Evolutionary conservation across 2,113 vertebrate genomes (phyloP), one percentile per base, ranked within the genome.

Genomic region (Myodes glareolus): DNA sequence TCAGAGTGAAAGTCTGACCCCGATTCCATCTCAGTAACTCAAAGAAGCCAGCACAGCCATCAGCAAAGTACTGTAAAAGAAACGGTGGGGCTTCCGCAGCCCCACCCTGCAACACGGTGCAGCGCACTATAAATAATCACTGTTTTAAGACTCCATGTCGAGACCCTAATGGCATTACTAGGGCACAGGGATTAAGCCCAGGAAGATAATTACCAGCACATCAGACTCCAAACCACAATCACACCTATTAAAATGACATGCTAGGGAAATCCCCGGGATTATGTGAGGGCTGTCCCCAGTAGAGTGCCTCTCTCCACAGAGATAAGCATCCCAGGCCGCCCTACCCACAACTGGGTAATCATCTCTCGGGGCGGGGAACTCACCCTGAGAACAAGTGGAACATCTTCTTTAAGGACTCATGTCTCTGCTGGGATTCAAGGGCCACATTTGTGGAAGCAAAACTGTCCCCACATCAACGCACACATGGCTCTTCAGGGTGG

Each of bases 121-220:
- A 45, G 89, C 78, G 0, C 78, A 9, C 95, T 93, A 76, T 84
- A 85, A 97, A 94, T 88, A 98, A 97, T 88, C 96, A 97, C 97
- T 95, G 42, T 96, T 98, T 96, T 96, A 95, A 92, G 95, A 70
- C 91, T 96, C 96, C 85, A 8, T 5, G 5, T 58, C 1, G 94
- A 65, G 93, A 93, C 97, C 97, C 98, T 95, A 82, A 70, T 50
- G 68, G 95, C 65, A 70, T 93, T 88, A 92, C 75, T 29, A 86
- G 88, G 91, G 87, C 94, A 94, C 80, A 67, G 97, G 97, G 98
- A 97, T 98, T 98, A 98, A 95, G 80, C 87, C 95, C 90, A 85
- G 95, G 98, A 98, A 98, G 98, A 98, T 95, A 98, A 98, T 97
- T 98, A 98, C 94, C 61, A n/a, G 92, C 94, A 19, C 94, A 96